A percentile compares a stretch with the other conserved stretches of the same genome.
Conservation (phyloP, 2,113 vertebrate species). For the Piprites chloris region DNA sequence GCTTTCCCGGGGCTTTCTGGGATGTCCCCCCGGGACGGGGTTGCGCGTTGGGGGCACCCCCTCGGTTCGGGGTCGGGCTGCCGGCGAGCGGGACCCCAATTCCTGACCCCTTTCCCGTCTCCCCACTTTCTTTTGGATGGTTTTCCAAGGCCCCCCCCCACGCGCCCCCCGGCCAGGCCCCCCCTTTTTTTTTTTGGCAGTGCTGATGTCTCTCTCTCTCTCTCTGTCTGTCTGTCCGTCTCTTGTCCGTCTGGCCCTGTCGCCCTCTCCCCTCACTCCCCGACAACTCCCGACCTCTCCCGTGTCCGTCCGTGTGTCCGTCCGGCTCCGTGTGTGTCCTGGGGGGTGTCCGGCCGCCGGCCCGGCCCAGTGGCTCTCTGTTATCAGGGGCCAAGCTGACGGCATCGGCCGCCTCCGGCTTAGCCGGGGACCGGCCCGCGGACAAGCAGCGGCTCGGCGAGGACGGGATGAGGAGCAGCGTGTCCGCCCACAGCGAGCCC, state of each 20-base stretch:
- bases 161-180: slow-evolving; percentile 10
- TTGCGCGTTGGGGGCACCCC: slow-evolving; percentile 75
- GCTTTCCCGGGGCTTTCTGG: not conserved
- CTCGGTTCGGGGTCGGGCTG: slow-evolving; percentile 30
- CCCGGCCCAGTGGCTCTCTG: slow-evolving; percentile 85
- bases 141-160: slow-evolving; percentile 48
- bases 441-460: slow-evolving; percentile 85
- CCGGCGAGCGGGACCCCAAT: not conserved
- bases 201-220: slow-evolving; percentile 76
- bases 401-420: slow-evolving; percentile 76
- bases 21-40: slow-evolving; percentile 60
- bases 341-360: slow-evolving; percentile 64
- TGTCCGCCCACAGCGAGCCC: slow-evolving; percentile 84
- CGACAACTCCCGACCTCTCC: slow-evolving; percentile 16
- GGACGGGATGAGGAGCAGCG: slow-evolving; percentile 90
- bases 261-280: not conserved
- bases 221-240: slow-evolving; percentile 78
- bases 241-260: slow-evolving; percentile 72
- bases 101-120: not conserved
- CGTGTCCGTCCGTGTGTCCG: slow-evolving; percentile 51
- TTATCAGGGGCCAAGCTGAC: slow-evolving; percentile 90
- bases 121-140: slow-evolving; percentile 69
- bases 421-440: slow-evolving; percentile 77
- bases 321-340: slow-evolving; percentile 65
- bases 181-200: slow-evolving; percentile 51